A percentile compares a stretch with the other conserved stretches of the same genome.
These are phyloP conservation scores for Netelia fuscicornis DNA, from an alignment of 2,888 invertebrate genomes.

Conservation along the genomic window DNA sequence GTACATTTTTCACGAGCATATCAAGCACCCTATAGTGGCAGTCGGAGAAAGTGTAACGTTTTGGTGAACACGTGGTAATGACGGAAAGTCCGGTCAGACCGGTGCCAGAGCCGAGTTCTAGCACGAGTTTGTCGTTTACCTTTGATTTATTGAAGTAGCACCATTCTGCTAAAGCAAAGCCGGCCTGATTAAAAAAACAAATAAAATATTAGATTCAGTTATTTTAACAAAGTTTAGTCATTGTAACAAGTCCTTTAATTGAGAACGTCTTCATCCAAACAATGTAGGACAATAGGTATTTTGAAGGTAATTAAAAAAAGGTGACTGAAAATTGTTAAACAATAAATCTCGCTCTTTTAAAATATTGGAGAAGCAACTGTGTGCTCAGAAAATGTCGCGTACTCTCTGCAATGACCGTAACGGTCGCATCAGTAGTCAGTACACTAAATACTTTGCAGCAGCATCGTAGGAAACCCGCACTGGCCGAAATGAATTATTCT, in stretches of 20 bases:
- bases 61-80: constrained; percentile 86
- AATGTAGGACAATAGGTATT: neutral
- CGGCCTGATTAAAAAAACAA: constrained; percentile 86
- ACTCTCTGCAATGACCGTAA: no score
- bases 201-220: neutral
- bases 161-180: constrained; percentile 90
- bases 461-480: no score
- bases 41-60: constrained; percentile 88
- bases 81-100: constrained; percentile 90
- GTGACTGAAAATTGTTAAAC: no score
- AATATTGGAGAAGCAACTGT: no score
- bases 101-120: constrained; percentile 92
- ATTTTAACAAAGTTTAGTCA: neutral
- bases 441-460: no score
- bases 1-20: constrained; percentile 88
- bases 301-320: neutral
- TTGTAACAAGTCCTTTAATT: neutral
- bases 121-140: constrained; percentile 86
- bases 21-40: constrained; percentile 89
- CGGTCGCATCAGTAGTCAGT: no score
- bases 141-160: constrained; percentile 86
- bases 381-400: no score
- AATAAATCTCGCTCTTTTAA: no score
- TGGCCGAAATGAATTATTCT: neutral
- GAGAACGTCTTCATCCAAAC: neutral